A percentile compares a stretch with the other conserved stretches of the same genome.
phyloP scores from a whole-genome alignment of 1,140 invertebrate species.

The Penaeus japonicus region DNA sequence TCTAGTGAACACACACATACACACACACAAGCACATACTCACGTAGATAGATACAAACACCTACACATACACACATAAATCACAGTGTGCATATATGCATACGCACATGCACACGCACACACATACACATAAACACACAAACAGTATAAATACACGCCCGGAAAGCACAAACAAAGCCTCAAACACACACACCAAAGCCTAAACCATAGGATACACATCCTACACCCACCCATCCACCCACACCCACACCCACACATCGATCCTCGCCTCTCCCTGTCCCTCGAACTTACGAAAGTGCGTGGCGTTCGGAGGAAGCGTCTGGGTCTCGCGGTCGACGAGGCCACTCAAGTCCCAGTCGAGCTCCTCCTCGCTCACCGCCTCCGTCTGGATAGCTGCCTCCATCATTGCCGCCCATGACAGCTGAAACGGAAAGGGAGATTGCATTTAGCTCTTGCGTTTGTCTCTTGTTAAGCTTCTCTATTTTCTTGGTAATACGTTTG shows the following conservation, averaged over 20 bases:
- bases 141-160: background rate
- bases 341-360: constrained; percentile 59
- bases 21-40: background rate
- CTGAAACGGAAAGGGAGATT: constrained; percentile 1
- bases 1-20: background rate
- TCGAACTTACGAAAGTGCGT: constrained; percentile 48
- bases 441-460: no score
- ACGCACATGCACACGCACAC: background rate
- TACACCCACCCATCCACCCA: no score
- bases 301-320: constrained; percentile 52
- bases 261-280: no score
- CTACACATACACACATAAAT: background rate
- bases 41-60: background rate
- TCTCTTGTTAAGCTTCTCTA: no score
- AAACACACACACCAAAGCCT: background rate
- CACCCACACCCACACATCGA: no score
- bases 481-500: no score
- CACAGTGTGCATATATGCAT: background rate
- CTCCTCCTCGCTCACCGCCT: constrained; percentile 55
- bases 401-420: constrained; percentile 41
- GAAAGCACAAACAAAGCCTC: background rate
- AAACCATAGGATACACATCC: no score
- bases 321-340: constrained; percentile 57
- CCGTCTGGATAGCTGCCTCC: constrained; percentile 56
- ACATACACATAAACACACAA: background rate